Evolutionary conservation across 1,140 invertebrate genomes (phyloP).

Genomic region (Rhyzopertha dominica): DNA sequence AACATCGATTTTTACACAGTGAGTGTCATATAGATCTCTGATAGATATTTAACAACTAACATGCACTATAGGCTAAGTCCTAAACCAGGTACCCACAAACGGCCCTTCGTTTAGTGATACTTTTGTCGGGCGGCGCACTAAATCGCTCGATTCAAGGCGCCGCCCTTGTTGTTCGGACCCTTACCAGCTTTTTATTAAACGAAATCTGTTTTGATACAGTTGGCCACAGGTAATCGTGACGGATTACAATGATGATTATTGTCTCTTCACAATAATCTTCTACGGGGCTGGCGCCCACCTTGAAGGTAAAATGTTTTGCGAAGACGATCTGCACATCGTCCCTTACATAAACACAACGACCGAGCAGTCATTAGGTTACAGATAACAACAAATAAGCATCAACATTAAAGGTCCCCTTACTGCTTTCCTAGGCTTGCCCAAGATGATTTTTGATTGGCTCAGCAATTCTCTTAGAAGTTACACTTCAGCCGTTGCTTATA

Average conservation of each 20-base stretch:
- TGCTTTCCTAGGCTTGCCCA: slow-evolving; percentile 29
- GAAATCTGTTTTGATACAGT: slow-evolving; percentile 25
- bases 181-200: slow-evolving; percentile 45
- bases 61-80: slow-evolving; percentile 26
- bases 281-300: slow-evolving; percentile 34
- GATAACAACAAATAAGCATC: slow-evolving; percentile 18
- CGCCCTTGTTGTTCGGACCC: slow-evolving; percentile 47
- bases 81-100: slow-evolving; percentile 22
- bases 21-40: slow-evolving; percentile 23
- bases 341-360: slow-evolving; percentile 23
- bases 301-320: slow-evolving; percentile 30
- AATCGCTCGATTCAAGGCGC: slow-evolving; percentile 25
- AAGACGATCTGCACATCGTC: slow-evolving; percentile 18
- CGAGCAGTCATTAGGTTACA: slow-evolving; percentile 12
- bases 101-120: slow-evolving; percentile 24
- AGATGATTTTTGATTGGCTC: slow-evolving; percentile 45
- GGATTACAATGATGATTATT: slow-evolving; percentile 46
- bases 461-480: slow-evolving; percentile 43
- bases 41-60: slow-evolving; percentile 24
- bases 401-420: slow-evolving; percentile 35
- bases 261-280: slow-evolving; percentile 49
- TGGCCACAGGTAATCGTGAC: slow-evolving; percentile 26
- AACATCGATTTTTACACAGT: slow-evolving; percentile 15
- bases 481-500: slow-evolving; percentile 27
- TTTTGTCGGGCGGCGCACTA: slow-evolving; percentile 22